These are phyloP conservation scores for Nothoprocta perdicaria DNA, from an alignment of 2,113 vertebrate genomes.

Conservation along the genomic window DNA sequence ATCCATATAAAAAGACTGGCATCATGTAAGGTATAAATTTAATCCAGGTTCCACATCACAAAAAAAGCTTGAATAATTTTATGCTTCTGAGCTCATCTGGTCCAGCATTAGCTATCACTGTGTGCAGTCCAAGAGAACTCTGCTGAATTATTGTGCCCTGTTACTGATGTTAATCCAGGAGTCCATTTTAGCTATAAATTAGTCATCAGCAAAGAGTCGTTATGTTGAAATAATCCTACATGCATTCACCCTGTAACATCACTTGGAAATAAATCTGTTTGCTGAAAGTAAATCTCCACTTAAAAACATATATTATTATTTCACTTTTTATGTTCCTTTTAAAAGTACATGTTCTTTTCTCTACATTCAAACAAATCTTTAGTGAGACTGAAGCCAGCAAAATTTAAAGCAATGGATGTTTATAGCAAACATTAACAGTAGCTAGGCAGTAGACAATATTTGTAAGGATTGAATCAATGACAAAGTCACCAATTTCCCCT, in stretches of 20 bases:
- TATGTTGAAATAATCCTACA: constrained; percentile 11
- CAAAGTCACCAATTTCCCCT: constrained; percentile 24
- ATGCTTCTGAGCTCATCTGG: neutral
- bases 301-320: neutral
- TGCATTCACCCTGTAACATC: neutral
- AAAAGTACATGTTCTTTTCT: constrained; percentile 3
- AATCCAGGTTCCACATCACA: accelerated
- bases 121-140: neutral
- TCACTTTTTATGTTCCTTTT: constrained; percentile 4
- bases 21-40: neutral
- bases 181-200: constrained; percentile 31
- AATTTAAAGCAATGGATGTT: neutral
- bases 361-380: neutral
- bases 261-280: constrained; percentile 4
- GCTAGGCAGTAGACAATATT: neutral
- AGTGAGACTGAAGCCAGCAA: neutral
- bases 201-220: neutral
- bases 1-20: neutral
- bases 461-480: constrained; percentile 21
- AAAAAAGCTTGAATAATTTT: neutral
- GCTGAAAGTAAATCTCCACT: neutral
- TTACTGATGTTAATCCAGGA: neutral
- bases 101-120: neutral
- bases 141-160: neutral
- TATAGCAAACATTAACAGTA: constrained; percentile 7